Conservation (phyloP, 2,888 invertebrate genomes). For the Xanthorhoe designata region DNA sequence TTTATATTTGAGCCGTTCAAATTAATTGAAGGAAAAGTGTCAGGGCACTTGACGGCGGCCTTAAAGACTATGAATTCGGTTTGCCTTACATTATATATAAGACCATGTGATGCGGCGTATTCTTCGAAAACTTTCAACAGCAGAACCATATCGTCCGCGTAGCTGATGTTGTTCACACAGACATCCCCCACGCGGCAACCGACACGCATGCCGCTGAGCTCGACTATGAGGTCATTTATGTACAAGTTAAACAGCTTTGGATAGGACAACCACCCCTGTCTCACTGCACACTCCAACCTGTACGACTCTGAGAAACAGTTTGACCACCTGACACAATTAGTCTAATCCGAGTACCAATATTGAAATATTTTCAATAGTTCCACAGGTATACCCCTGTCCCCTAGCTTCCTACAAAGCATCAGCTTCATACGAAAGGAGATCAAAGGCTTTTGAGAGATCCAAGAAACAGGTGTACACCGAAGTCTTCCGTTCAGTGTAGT, state of each 20-base stretch:
- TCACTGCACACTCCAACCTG: slow-evolving; percentile 11
- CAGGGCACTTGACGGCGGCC: not conserved
- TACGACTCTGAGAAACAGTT: not conserved
- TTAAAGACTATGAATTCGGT: not conserved
- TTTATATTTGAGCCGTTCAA: not conserved
- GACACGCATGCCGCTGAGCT: slow-evolving; percentile 14
- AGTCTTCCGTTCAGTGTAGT: no score
- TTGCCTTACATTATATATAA: not conserved
- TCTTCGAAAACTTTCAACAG: not conserved
- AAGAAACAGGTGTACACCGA: no score
- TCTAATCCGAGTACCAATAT: slow-evolving; percentile 4
- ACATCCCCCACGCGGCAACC: slow-evolving; percentile 2
- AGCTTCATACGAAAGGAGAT: no score
- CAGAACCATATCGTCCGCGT: slow-evolving; percentile 10
- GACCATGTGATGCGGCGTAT: no score
- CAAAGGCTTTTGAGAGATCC: no score
- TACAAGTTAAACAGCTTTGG: slow-evolving; percentile 4
- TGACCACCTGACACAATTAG: slow-evolving; percentile 11
- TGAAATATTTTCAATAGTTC: not conserved
- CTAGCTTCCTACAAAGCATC: no score
- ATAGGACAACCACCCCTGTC: slow-evolving; percentile 13
- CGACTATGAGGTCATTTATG: no score
- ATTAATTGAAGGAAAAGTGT: not conserved
- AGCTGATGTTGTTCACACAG: slow-evolving; percentile 3
- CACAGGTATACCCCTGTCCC: no score